phyloP scores from a whole-genome alignment of 2,888 invertebrate genomes.

The Eupithecia dodoneata region DNA sequence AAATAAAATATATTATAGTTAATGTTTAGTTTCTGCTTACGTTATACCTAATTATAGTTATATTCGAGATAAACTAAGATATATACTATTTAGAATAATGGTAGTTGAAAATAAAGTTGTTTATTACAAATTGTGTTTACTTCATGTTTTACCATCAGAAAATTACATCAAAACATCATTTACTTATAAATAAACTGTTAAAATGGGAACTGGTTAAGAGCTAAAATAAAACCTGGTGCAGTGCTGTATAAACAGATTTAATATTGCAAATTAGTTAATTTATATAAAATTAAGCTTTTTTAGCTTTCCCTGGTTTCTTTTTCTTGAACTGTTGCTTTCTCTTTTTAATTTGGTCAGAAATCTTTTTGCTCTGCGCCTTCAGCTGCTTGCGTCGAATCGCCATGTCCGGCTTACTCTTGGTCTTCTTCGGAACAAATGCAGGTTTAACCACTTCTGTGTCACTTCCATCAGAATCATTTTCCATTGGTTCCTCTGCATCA shows the following conservation, averaged over 20 bases:
- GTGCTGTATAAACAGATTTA: background rate
- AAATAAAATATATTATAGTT: conserved; percentile 27
- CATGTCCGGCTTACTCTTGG: conserved; percentile 72
- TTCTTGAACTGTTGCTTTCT: conserved; percentile 74
- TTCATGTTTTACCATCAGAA: background rate
- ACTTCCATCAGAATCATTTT: conserved; percentile 50
- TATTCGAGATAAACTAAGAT: conserved; percentile 39
- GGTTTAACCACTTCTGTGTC: conserved; percentile 52
- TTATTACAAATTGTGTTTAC: conserved; percentile 30
- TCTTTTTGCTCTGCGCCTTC: conserved; percentile 76
- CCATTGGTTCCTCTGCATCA: conserved; percentile 68
- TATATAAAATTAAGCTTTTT: background rate
- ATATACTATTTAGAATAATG: conserved; percentile 37
- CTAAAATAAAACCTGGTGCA: background rate
- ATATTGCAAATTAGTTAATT: background rate
- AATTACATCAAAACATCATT: background rate
- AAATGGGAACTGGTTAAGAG: background rate
- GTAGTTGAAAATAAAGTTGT: conserved; percentile 40
- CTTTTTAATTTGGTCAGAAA: conserved; percentile 78
- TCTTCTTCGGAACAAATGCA: conserved; percentile 58
- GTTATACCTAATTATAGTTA: conserved; percentile 33
- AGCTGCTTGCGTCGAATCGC: conserved; percentile 79
- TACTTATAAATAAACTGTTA: background rate
- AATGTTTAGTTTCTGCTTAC: conserved; percentile 38
- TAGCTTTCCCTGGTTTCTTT: conserved; percentile 59